Percentiles rank a stretch among this genome's conserved stretches.
phyloP scores from a whole-genome alignment of 2,888 invertebrate genomes.

The Fragum whitleyi region DNA sequence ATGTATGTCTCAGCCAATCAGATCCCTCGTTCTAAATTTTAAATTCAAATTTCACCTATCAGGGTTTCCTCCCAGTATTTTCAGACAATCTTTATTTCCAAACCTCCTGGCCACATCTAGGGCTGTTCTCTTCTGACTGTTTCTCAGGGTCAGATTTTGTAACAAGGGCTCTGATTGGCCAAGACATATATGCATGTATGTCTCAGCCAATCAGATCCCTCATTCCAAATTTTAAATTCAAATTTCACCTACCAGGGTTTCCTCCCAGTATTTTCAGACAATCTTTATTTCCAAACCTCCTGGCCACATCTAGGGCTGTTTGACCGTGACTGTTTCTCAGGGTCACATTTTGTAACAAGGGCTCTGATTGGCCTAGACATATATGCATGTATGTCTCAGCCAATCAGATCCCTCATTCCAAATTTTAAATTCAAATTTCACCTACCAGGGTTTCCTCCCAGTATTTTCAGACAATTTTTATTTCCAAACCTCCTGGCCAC shows the following conservation, averaged over 20 bases:
- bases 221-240: too few species aligned
- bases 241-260: conserved; percentile 70
- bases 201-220: too few species aligned
- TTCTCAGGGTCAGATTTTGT: too few species aligned
- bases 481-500: conserved; percentile 83
- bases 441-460: conserved; percentile 76
- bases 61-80: conserved; percentile 77
- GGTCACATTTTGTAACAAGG: conserved; percentile 76
- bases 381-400: too few species aligned
- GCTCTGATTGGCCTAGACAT: too few species aligned
- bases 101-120: conserved; percentile 83
- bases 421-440: too few species aligned
- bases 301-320: conserved; percentile 82
- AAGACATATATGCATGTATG: too few species aligned
- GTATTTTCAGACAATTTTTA: conserved; percentile 81
- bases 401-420: too few species aligned
- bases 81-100: conserved; percentile 82
- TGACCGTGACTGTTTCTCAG: conserved; percentile 83
- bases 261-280: conserved; percentile 81
- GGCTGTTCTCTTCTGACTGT: conserved; percentile 82
- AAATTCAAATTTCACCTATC: too few species aligned
- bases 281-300: conserved; percentile 82
- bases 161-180: too few species aligned
- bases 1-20: too few species aligned
- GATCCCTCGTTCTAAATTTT: too few species aligned